These are phyloP conservation scores for Mycogona germanica DNA, from an alignment of 2,888 invertebrate genomes.

Conservation along the genomic window DNA sequence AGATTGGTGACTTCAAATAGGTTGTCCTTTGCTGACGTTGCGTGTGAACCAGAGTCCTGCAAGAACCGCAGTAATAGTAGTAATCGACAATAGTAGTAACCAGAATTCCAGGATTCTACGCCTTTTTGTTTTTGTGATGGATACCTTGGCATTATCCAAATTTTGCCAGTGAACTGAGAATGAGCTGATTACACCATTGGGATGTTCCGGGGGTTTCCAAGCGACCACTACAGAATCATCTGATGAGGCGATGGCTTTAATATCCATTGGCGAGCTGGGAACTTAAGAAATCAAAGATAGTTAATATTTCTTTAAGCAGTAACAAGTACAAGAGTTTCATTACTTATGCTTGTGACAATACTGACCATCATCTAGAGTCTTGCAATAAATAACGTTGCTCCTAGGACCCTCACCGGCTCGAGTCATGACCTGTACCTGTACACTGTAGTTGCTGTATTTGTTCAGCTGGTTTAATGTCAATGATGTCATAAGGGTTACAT, in stretches of 20 bases:
- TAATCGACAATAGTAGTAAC: too few species aligned
- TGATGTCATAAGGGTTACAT: constrained; percentile 59
- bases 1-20: constrained; percentile 15
- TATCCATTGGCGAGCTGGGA: constrained; percentile 83
- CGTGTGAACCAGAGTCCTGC: constrained; percentile 10
- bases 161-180: constrained; percentile 72
- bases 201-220: constrained; percentile 85
- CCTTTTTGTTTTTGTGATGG: too few species aligned
- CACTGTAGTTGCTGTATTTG: constrained; percentile 92
- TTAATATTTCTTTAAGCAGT: neutral
- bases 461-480: constrained; percentile 77
- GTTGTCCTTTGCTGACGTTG: constrained; percentile 1
- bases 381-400: constrained; percentile 74
- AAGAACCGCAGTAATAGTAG: too few species aligned
- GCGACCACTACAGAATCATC: constrained; percentile 80
- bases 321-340: neutral
- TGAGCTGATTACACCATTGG: constrained; percentile 84
- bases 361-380: constrained; percentile 87
- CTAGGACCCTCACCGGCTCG: constrained; percentile 91
- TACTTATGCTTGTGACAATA: neutral
- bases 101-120: too few species aligned
- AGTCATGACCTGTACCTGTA: constrained; percentile 90
- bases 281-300: constrained; percentile 43
- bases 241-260: constrained; percentile 87
- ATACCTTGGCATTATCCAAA: constrained; percentile 27